Evolutionary conservation across 1,140 invertebrate genomes (phyloP).

Genomic region (Sinonovacula constricta): DNA sequence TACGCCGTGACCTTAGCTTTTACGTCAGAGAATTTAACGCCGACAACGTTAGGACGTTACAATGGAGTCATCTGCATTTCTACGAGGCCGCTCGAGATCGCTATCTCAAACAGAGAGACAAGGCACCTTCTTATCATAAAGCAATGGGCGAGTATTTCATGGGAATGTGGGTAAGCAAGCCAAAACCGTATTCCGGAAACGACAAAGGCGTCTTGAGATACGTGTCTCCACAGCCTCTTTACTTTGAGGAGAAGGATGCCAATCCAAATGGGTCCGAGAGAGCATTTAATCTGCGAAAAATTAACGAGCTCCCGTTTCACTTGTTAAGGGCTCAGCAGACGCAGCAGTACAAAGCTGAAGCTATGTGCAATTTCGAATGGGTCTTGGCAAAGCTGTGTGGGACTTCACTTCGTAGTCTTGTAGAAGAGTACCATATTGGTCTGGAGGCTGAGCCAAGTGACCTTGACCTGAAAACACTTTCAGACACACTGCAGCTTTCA

Average conservation of each 20-base stretch:
- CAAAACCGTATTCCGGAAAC: slow-evolving; percentile 68
- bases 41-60: slow-evolving; percentile 82
- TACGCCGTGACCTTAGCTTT: slow-evolving; percentile 83
- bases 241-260: slow-evolving; percentile 87
- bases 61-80: slow-evolving; percentile 84
- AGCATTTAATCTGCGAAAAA: slow-evolving; percentile 89
- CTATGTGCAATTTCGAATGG: slow-evolving; percentile 99
- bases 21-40: slow-evolving; percentile 83
- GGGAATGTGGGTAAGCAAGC: slow-evolving; percentile 64
- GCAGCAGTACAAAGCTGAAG: slow-evolving; percentile 93
- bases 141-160: slow-evolving; percentile 82
- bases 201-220: slow-evolving; percentile 64
- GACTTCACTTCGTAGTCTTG: slow-evolving; percentile 92
- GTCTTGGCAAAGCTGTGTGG: slow-evolving; percentile 96
- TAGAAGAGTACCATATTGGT: slow-evolving; percentile 97
- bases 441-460: slow-evolving; percentile 88
- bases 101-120: slow-evolving; percentile 79
- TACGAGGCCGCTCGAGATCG: slow-evolving; percentile 81
- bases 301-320: slow-evolving; percentile 90
- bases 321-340: slow-evolving; percentile 89
- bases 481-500: slow-evolving; percentile 92
- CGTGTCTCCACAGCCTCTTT: slow-evolving; percentile 66
- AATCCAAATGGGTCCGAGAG: slow-evolving; percentile 79
- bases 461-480: slow-evolving; percentile 94
- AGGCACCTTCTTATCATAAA: slow-evolving; percentile 77